Evolutionary conservation across 2,888 invertebrate genomes (phyloP), one percentile per base, ranked within the genome.

Genomic region (Tridacna gigas): DNA sequence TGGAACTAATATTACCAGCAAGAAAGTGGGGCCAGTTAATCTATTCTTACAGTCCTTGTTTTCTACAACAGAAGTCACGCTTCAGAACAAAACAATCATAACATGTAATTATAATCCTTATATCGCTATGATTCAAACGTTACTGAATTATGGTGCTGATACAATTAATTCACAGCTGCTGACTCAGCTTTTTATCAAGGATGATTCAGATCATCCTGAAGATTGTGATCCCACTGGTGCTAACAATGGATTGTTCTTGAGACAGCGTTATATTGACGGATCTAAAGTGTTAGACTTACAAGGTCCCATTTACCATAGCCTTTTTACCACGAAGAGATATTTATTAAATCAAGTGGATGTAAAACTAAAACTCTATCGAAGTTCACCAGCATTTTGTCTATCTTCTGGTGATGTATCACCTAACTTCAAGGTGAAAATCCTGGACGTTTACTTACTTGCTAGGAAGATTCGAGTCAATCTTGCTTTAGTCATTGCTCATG

Each of bases 41-140:
- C 56, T 86, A 47, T 77, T 86, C 77, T 76, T 83, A 66, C 83
- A 86, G 61, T 56, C 83, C 2, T 77, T 79, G 25, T 83, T 83
- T 22, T 76, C 80, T 60, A 28, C 80, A 3, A 76, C 71, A n/a
- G 80, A 80, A 37, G 80, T 80, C 20, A 71, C 61, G 48, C 45
- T 80, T 11, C 77, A 76, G 28, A 76, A 76, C n/a, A 80, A 76
- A 71, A 63, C 75, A 71, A 78, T 69, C 15, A 76, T 80, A 9
- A 66, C 83, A 51, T 83, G 63, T n/a, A 83, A 83, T 65, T 81
- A 83, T 66, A 83, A 83, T 66, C 83, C 83, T 25, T 86, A 83
- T 51, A 26, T 7, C n/a, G 83, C 83, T 28, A 77, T 83, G 69
- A 76, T 86, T 51, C 74, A 79, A 12, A 77, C 78, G 9, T 56